Evolutionary conservation across 2,113 vertebrate genomes (phyloP), one percentile per base, ranked within the genome.

Genomic region (Macaca mulatta): DNA sequence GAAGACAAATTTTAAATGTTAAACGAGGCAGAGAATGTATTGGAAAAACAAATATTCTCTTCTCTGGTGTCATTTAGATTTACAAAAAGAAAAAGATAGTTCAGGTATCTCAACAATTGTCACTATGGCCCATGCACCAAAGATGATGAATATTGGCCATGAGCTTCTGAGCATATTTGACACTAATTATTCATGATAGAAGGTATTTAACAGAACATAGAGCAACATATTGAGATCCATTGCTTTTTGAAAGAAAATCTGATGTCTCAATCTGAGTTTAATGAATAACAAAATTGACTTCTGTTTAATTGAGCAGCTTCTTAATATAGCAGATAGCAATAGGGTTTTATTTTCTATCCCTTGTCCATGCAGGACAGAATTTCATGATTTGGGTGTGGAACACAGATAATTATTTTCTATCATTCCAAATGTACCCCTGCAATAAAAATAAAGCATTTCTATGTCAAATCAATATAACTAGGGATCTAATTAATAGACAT

Each of bases 221-320:
- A 97, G 96, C 95, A 98, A 94, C 77, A 97, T 81, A 96, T 59
- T 80, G 92, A 97, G 97, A 97, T 97, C 95, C 94, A 97, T 93
- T 97, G 92, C 92, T 97, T 96, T 98, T 97, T 90, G 67, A 95
- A 97, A 93, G 96, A 98, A 98, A 96, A 98, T 97, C 97, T 97
- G 96, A 96, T 94, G 96, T 95, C 17, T 88, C 94, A 59, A 81
- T 93, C 69, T 97, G 30, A 93, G 81, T 94, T 97, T 89, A 96
- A 90, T 97, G 97, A 98, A 98, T 98, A 84, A 92, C 50, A 74
- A 97, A 96, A 81, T 48, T 96, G 91, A 74, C 72, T 64, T 98
- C 45, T 79, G 55, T 85, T 98, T 98, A 98, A 97, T 92, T 93
- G 90, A 97, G 50, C 80, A 92, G 81, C 79, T 88, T 40, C 74